These are phyloP conservation scores for Sitta europaea DNA, from an alignment of 2,113 vertebrate species.

Conservation along the genomic window DNA sequence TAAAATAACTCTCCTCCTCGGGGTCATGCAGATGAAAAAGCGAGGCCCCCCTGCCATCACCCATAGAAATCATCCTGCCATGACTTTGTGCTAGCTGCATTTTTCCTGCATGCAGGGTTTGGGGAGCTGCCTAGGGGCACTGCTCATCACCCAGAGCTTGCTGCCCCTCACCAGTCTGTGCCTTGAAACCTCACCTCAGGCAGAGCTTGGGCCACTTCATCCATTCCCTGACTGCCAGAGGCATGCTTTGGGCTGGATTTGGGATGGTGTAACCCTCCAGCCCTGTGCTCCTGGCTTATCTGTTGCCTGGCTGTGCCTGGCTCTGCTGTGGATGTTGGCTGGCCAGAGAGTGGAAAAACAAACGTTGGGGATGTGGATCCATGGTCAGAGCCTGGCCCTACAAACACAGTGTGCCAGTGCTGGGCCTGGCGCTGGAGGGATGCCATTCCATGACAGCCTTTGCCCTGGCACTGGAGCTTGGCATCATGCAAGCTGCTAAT, in stretches of 20 bases:
- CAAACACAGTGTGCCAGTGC: not conserved
- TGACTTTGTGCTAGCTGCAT: not conserved
- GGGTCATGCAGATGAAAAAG: not conserved
- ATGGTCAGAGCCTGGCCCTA: not conserved
- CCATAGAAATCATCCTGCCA: not conserved
- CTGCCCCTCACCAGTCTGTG: not conserved
- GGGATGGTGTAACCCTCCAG: rapidly evolving
- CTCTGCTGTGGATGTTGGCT: not conserved
- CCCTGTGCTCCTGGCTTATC: not conserved
- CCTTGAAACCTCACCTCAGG: not conserved
- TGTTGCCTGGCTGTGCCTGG: not conserved
- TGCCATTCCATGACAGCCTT: not conserved
- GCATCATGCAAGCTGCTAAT: not conserved
- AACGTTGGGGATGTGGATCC: not conserved
- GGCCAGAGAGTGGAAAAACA: conserved; percentile 26
- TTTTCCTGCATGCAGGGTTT: not conserved
- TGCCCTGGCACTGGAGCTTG: not conserved
- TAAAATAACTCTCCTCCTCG: conserved; percentile 40
- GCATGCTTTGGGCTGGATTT: not conserved
- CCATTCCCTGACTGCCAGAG: not conserved
- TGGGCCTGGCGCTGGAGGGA: rapidly evolving
- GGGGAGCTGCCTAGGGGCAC: not conserved
- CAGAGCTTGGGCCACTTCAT: rapidly evolving
- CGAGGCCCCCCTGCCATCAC: not conserved
- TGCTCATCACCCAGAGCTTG: not conserved